A percentile compares a stretch with the other conserved stretches of the same genome.
Evolutionary conservation across 1,140 invertebrate genomes (phyloP).

Genomic region (Heliconius himera): DNA sequence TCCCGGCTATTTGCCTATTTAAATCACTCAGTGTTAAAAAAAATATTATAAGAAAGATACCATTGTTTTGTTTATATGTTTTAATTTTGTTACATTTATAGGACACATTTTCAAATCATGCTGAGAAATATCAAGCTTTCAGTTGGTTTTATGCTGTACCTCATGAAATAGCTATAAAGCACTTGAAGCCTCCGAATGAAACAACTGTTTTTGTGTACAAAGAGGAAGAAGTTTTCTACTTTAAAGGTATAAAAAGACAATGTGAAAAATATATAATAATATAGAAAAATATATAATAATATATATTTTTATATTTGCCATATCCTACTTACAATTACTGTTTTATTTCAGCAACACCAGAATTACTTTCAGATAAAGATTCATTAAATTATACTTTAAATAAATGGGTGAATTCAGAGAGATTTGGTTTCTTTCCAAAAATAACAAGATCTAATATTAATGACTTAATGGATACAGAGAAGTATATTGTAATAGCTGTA

Average conservation of each 20-base stretch:
- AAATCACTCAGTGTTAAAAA: no score
- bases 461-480: slow-evolving; percentile 91
- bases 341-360: slow-evolving; percentile 68
- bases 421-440: slow-evolving; percentile 95
- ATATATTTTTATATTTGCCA: background rate
- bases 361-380: slow-evolving; percentile 78
- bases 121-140: slow-evolving; percentile 90
- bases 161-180: slow-evolving; percentile 85
- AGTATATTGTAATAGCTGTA: slow-evolving; percentile 92
- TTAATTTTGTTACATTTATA: slow-evolving; percentile 54
- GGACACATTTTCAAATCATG: slow-evolving; percentile 89
- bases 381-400: slow-evolving; percentile 86
- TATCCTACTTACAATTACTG: background rate
- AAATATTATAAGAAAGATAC: no score
- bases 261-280: slow-evolving; percentile 7
- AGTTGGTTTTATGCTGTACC: slow-evolving; percentile 92
- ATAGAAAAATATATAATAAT: slow-evolving; percentile 7
- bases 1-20: no score
- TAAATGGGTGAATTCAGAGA: slow-evolving; percentile 94
- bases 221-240: slow-evolving; percentile 82
- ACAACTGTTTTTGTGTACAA: slow-evolving; percentile 93
- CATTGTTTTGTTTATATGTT: background rate
- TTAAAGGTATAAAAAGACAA: slow-evolving; percentile 53
- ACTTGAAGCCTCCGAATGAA: slow-evolving; percentile 84
- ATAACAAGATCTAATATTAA: slow-evolving; percentile 92